These are phyloP conservation scores for Gorsachius goisagi DNA, from an alignment of 2,113 vertebrate species.

Conservation along the genomic window DNA sequence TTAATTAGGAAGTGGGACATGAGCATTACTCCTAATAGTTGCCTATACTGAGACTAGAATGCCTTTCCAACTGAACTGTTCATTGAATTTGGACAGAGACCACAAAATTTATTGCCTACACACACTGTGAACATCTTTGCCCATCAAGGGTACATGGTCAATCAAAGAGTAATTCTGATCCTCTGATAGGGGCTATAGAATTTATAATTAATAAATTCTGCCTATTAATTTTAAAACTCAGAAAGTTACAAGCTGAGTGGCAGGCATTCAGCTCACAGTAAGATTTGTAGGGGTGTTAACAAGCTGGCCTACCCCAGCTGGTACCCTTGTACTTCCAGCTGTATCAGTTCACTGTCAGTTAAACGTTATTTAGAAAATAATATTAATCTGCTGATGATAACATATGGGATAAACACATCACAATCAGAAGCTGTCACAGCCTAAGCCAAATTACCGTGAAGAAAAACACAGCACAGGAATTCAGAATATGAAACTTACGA, in stretches of 20 bases:
- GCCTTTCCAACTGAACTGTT: neutral
- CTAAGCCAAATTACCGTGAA: neutral
- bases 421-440: neutral
- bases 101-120: neutral
- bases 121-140: neutral
- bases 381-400: neutral
- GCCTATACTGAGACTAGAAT: neutral
- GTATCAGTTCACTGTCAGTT: neutral
- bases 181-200: neutral
- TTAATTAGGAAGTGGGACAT: neutral
- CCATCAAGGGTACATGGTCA: neutral
- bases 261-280: neutral
- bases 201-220: neutral
- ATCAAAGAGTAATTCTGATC: neutral
- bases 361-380: neutral
- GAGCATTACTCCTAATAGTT: neutral
- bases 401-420: neutral
- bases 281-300: neutral
- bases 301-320: neutral
- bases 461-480: neutral
- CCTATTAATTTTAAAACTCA: neutral
- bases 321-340: neutral
- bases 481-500: neutral
- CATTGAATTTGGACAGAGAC: neutral
- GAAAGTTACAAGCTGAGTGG: neutral